A percentile compares a stretch with the other conserved stretches of the same genome.
Evolutionary conservation across 2,797 vertebrate species (phyloP).

Genomic region (Graptemys geographica): DNA sequence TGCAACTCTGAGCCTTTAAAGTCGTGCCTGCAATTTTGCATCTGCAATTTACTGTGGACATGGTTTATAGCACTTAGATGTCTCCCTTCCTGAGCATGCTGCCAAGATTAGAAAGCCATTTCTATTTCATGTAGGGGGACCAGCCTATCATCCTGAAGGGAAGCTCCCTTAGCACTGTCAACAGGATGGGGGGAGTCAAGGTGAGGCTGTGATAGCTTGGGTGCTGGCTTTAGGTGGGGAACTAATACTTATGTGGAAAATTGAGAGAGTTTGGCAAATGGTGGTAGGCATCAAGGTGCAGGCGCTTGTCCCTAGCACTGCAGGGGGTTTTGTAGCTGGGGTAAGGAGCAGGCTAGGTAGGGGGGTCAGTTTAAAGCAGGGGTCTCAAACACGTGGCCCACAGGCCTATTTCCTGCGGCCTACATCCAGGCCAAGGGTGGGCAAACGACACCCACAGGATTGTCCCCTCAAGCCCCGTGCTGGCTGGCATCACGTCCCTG

Average conservation of each 20-base stretch:
- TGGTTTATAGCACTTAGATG: background rate
- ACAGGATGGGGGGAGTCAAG: background rate
- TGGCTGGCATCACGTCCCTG: too few species aligned
- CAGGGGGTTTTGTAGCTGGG: background rate
- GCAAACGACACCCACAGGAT: too few species aligned
- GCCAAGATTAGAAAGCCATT: background rate
- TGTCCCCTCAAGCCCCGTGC: too few species aligned
- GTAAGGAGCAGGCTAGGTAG: background rate
- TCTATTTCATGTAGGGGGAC: background rate
- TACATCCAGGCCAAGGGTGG: too few species aligned
- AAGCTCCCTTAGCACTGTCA: background rate
- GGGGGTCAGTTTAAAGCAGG: background rate
- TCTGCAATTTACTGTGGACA: fast-evolving
- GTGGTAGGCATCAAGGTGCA: background rate
- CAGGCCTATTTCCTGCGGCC: too few species aligned
- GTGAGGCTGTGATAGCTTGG: background rate
- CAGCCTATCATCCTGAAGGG: background rate
- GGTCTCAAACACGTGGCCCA: too few species aligned
- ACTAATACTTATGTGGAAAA: background rate
- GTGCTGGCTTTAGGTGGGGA: background rate
- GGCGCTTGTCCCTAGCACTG: background rate
- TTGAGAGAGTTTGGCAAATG: background rate
- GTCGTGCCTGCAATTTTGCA: background rate
- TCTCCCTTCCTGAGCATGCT: background rate
- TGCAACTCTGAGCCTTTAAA: background rate